Evolutionary conservation across 2,888 invertebrate genomes (phyloP), one percentile per base, ranked within the genome.

Genomic region (Coelogynopora nodosa): DNA sequence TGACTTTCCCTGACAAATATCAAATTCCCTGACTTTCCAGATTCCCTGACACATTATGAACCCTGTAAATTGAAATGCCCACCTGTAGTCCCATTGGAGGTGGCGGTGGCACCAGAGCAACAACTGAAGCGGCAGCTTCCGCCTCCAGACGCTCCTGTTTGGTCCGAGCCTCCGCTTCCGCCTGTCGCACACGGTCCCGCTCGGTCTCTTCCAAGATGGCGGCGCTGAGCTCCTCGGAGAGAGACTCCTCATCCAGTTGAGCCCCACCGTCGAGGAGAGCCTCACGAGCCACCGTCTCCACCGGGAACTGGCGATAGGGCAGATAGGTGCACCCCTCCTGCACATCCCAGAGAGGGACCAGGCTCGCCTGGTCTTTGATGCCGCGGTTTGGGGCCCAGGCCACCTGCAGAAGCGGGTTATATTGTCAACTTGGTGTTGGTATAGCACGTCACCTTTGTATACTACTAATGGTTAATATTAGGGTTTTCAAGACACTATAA

Each of bases 331-430:
- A 97, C 67, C 99, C 99, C 30, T 95, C 93, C 88, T 98, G 97
- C 0, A 95, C 95, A 92, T 98, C 97, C 98, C 98, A 99, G 92
- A 95, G 96, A 92, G 97, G 96, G 92, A 97, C 97, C 94, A 96
- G 96, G 29, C 89, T 87, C 90, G 96, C 96, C 92, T 97, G 96
- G 5, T 96, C 96, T 92, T 98, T 97, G 67, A 89, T 96, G 81
- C 98, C 98, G 92, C 96, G 96, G 13, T 97, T 97, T 0, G 97
- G 97, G 30, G 98, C 98, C 98, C 98, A 98, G 0, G 97, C 97
- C 91, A 97, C 94, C 89, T 97, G 97, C 87, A 98, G 95, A 88
- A 95, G 95, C 93, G 96, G 96, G 31, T 96, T 95, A 91, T 49
- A 13, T 49, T 49, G n/a, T n/a, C n/a, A n/a, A n/a, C n/a, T n/a